Conservation (phyloP, 2,888 invertebrate species). For the Lasiommata megera region DNA sequence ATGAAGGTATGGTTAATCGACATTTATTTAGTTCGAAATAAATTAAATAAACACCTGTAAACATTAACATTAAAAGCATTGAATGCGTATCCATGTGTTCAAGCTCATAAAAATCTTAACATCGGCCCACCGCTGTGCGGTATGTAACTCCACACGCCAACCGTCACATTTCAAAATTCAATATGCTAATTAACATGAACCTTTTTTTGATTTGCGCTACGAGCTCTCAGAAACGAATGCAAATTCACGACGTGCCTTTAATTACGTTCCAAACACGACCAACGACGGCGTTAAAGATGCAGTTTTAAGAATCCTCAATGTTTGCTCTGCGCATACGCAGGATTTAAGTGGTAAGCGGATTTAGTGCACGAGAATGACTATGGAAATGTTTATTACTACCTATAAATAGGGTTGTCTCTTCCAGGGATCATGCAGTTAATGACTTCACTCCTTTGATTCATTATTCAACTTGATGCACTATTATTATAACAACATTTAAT, state of each 20-base stretch:
- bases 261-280: slow-evolving; percentile 76
- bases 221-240: slow-evolving; percentile 77
- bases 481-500: slow-evolving; percentile 31
- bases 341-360: slow-evolving; percentile 69
- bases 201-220: slow-evolving; percentile 71
- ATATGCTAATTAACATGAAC: slow-evolving; percentile 78
- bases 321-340: slow-evolving; percentile 49
- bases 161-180: slow-evolving; percentile 80
- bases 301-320: slow-evolving; percentile 71
- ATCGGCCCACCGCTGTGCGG: slow-evolving; percentile 71
- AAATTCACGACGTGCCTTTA: slow-evolving; percentile 72
- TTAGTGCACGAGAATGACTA: slow-evolving; percentile 58
- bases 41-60: slow-evolving; percentile 27
- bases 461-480: slow-evolving; percentile 14
- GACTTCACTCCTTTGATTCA: neutral
- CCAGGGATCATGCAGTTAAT: slow-evolving; percentile 6
- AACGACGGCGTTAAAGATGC: slow-evolving; percentile 71
- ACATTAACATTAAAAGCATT: slow-evolving; percentile 22
- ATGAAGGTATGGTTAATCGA: neutral
- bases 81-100: slow-evolving; percentile 52
- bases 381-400: slow-evolving; percentile 58
- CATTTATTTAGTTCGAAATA: slow-evolving; percentile 6
- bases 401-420: slow-evolving; percentile 35
- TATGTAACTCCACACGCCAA: slow-evolving; percentile 68
- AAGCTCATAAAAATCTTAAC: slow-evolving; percentile 56